Percentiles rank a stretch among this genome's conserved stretches.
Evolutionary conservation across 2,888 invertebrate species (phyloP).

Genomic region (Maniola hyperantus): DNA sequence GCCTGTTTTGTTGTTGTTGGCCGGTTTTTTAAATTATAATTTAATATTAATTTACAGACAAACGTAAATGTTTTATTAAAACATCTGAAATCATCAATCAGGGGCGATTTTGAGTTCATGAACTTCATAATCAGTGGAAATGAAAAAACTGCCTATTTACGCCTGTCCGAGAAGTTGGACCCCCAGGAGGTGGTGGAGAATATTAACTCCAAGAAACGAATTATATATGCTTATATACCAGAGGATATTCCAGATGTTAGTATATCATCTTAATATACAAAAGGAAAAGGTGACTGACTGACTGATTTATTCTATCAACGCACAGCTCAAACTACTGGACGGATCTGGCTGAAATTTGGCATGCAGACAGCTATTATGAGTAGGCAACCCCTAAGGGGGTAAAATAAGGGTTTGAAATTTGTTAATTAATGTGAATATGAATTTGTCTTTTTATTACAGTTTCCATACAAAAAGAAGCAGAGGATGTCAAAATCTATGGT

Average conservation of each 20-base stretch:
- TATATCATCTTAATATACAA: too few relatives aligned
- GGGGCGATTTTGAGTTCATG: slow-evolving; percentile 53
- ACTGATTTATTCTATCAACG: too few relatives aligned
- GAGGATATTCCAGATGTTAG: slow-evolving; percentile 57
- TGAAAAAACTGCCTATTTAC: slow-evolving; percentile 50
- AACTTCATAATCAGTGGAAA: slow-evolving; percentile 42
- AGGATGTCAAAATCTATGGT: neutral
- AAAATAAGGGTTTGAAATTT: too few relatives aligned
- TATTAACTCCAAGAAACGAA: neutral
- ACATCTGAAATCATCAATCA: slow-evolving; percentile 44
- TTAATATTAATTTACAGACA: slow-evolving; percentile 12
- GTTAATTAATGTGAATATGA: too few relatives aligned
- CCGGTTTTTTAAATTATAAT: neutral
- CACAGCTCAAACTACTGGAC: too few relatives aligned
- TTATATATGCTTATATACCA: slow-evolving; percentile 50
- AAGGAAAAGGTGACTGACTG: too few relatives aligned
- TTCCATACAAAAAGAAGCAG: neutral
- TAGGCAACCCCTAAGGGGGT: too few relatives aligned
- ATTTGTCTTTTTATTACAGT: neutral
- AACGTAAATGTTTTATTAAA: slow-evolving; percentile 38
- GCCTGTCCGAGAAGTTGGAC: slow-evolving; percentile 52
- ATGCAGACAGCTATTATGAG: too few relatives aligned
- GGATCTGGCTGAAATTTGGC: too few relatives aligned
- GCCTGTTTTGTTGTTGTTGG: too few relatives aligned
- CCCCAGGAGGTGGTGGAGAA: slow-evolving; percentile 47